Evolutionary conservation across 1,140 invertebrate species (phyloP), one percentile per base, ranked within the genome.

Genomic region (Lineus longissimus): DNA sequence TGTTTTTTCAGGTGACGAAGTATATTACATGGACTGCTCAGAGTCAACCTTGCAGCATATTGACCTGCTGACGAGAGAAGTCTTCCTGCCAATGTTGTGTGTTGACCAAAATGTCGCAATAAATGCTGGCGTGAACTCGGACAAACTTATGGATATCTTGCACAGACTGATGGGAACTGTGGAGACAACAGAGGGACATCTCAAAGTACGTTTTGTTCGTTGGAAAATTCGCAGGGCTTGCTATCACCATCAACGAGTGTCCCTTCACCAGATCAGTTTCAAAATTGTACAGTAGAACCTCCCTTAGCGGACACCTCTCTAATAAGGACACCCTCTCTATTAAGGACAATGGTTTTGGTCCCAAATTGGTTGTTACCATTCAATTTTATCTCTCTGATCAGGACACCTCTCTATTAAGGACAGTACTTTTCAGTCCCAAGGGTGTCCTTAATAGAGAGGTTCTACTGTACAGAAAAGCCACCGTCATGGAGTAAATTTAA

Each of bases 61-160:
- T 30, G 78, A 81, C 57, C 45, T 80, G 45, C 68, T 78, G 6
- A 73, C 76, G 2, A 66, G 79, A 63, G 79, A 82, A 64, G 79
- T 82, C 25, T 82, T 75, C 61, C 69, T 82, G 22, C 80, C 80
- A n/a, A 65, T 82, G 15, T 70, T 82, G 57, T 76, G 78, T 54
- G 75, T 72, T 17, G 76, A 81, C 62, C 73, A 72, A 47, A 67
- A 63, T 0, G 73, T 71, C 29, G 65, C 76, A n/a, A 66, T 64
- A 11, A 68, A 55, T 1, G 59, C 68, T n/a, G 71, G 72, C 2
- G 59, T 72, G 6, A 69, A 64, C 41, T 73, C 76, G 11, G 81
- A 82, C 67, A 79, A 80, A 66, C 66, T 82, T 11, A 76, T 81
- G 76, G 81, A 82, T 67, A 69, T 79, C 11, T 61, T 82, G 33